phyloP scores from a whole-genome alignment of 1,140 invertebrate genomes.

The Trichoplusia ni region DNA sequence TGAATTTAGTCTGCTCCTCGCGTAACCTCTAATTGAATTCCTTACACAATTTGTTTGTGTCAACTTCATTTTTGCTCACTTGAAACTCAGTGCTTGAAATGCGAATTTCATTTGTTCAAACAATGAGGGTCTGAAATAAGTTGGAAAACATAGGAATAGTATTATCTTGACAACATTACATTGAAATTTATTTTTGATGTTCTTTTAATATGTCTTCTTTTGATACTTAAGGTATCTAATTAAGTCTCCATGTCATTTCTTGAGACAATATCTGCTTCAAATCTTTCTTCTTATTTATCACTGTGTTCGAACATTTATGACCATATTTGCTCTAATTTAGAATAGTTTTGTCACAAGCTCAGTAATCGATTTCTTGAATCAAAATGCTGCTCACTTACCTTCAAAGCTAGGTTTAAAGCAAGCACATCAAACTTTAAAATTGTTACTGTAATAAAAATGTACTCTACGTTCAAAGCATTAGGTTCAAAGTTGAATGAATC shows the following conservation, averaged over 20 bases:
- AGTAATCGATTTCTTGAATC: conserved; percentile 25
- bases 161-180: no score
- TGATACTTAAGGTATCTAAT: no score
- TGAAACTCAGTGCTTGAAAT: conserved; percentile 6
- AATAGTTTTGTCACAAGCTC: not conserved
- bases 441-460: not conserved
- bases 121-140: no score
- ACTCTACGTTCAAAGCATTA: not conserved
- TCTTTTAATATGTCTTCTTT: not conserved
- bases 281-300: no score
- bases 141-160: no score
- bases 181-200: not conserved
- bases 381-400: conserved; percentile 33
- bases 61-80: not conserved
- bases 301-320: no score
- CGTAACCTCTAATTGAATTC: conserved; percentile 4
- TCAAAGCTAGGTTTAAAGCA: conserved; percentile 11
- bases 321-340: no score
- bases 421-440: conserved; percentile 10
- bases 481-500: not conserved
- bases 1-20: not conserved
- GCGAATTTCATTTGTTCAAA: not conserved
- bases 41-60: not conserved
- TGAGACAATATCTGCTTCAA: no score
- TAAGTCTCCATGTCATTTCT: no score